Evolutionary conservation across 2,888 invertebrate species (phyloP), one percentile per base, ranked within the genome.

Genomic region (Psylliodes chrysocephalus): DNA sequence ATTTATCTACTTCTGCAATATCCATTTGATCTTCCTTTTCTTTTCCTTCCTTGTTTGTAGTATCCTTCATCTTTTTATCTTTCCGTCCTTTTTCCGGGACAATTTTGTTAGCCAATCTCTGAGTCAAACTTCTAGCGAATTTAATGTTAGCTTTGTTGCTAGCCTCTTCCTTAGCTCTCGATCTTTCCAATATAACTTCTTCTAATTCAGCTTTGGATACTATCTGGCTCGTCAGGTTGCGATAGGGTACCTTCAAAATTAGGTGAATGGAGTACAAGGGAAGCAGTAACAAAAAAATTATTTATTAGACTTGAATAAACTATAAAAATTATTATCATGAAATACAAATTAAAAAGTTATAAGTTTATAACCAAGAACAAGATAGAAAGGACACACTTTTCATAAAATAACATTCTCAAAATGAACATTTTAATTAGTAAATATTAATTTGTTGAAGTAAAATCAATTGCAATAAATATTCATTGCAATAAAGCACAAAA

Each of bases 181-280:
- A 81, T 30, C 86, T 79, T 66, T 86, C 85, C 55, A 86, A 80
- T 18, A 87, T 78, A 67, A 85, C 87, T 59, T 86, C 82, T 5
- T 85, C 83, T 10, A 88, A 85, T 68, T 87, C 87, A 4, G 84
- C 83, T 65, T 84, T 84, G 0, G 86, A 83, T 1, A 86, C 85
- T 51, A 87, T 85, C 69, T 86, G 86, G 71, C 86, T 87, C 2
- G 85, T 85, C 59, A 87, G 76, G 67, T 85, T 82, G 69, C 60
- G 60, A 15, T 53, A 64, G 1, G 64, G 64, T 14, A 61, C 52
- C 56, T 64, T n/a, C 1, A 52, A 51, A 7, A 46, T 17, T 22
- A 22, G n/a, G n/a, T n/a, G n/a, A n/a, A n/a, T n/a, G n/a, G n/a
- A n/a, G n/a, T n/a, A n/a, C n/a, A n/a, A n/a, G n/a, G n/a, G n/a